phyloP scores from a whole-genome alignment of 2,888 invertebrate genomes.

The Dasypogon diadema region DNA sequence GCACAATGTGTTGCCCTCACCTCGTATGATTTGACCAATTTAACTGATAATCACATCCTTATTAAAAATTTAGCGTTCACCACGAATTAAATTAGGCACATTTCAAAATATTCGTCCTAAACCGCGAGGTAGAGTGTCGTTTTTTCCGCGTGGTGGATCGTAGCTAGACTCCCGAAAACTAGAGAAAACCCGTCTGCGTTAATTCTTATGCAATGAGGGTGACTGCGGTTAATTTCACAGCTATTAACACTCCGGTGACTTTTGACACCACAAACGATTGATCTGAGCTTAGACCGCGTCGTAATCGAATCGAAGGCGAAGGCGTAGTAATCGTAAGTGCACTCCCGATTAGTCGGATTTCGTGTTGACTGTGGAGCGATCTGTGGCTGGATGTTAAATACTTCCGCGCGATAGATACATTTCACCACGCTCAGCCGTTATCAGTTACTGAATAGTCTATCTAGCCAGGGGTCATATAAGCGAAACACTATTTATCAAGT shows the following conservation, averaged over 20 bases:
- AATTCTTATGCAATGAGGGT: too few species aligned
- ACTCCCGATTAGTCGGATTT: constrained; percentile 18
- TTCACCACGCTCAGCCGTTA: constrained; percentile 20
- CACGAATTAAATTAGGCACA: constrained; percentile 21
- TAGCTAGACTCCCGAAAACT: too few species aligned
- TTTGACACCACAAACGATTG: too few species aligned
- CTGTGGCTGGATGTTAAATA: not conserved
- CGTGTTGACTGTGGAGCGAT: not conserved
- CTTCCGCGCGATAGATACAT: constrained; percentile 28
- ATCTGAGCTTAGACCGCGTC: too few species aligned
- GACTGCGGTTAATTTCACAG: too few species aligned
- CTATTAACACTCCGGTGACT: too few species aligned
- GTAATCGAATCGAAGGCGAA: too few species aligned
- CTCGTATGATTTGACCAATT: constrained; percentile 32
- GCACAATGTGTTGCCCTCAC: constrained; percentile 20
- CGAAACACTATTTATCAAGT: constrained; percentile 40
- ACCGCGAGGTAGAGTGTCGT: too few species aligned
- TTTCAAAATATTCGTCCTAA: too few species aligned
- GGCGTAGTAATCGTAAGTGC: constrained; percentile 2
- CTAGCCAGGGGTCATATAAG: constrained; percentile 24
- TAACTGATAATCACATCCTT: constrained; percentile 43
- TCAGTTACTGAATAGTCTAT: constrained; percentile 37
- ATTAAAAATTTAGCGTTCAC: constrained; percentile 36
- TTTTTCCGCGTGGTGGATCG: too few species aligned
- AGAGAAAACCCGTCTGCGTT: too few species aligned